A percentile compares a stretch with the other conserved stretches of the same genome.
Conservation (phyloP, 2,888 invertebrate species). For the Nymphalis c-album region DNA sequence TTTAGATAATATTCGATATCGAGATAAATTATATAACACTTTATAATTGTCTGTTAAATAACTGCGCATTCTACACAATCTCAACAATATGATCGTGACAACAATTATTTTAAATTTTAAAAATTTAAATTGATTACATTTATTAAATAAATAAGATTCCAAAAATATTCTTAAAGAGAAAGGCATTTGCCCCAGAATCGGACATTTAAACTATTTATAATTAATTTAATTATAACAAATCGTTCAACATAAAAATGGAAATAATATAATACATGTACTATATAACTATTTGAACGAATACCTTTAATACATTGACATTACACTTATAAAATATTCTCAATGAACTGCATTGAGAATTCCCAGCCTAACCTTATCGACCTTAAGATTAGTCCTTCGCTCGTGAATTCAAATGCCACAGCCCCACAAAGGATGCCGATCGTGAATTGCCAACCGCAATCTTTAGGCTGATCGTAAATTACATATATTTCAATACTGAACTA, state of each 20-base stretch:
- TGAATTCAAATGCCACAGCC: slow-evolving; percentile 56
- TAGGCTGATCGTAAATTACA: slow-evolving; percentile 51
- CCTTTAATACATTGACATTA: neutral
- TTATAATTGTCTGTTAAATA: no score
- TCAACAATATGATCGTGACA: no score
- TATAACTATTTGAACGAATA: neutral
- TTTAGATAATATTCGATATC: neutral
- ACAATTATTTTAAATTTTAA: no score
- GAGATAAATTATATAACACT: neutral
- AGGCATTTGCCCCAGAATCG: no score
- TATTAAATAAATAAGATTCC: no score
- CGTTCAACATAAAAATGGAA: no score
- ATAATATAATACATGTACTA: no score
- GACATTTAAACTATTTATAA: no score
- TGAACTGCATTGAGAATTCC: slow-evolving; percentile 41
- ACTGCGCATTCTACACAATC: no score
- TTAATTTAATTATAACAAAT: no score
- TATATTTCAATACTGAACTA: slow-evolving; percentile 34
- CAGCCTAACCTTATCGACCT: slow-evolving; percentile 46
- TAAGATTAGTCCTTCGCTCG: slow-evolving; percentile 51
- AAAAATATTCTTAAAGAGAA: no score
- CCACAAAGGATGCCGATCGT: slow-evolving; percentile 62
- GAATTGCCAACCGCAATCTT: slow-evolving; percentile 61
- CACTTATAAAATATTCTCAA: neutral
- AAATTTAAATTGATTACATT: no score